A percentile compares a stretch with the other conserved stretches of the same genome.
phyloP scores from a whole-genome alignment of 2,888 invertebrate genomes.

The Athalia circularis region DNA sequence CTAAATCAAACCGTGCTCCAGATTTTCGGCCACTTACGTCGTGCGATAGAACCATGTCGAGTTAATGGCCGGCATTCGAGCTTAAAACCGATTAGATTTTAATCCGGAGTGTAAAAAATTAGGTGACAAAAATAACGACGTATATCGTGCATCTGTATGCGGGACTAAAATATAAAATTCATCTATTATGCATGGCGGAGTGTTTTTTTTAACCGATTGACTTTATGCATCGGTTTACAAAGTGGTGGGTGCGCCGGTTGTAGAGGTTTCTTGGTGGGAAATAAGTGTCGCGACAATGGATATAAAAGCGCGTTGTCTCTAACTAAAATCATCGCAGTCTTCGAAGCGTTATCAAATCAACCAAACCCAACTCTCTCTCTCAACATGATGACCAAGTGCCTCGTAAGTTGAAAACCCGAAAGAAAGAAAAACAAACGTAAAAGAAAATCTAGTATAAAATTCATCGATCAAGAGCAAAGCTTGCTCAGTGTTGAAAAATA shows the following conservation, averaged over 20 bases:
- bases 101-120: neutral
- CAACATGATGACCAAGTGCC: constrained; percentile 68
- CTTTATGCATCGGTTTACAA: constrained; percentile 3
- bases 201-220: no score
- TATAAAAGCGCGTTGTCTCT: constrained; percentile 64
- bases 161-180: constrained; percentile 50
- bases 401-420: constrained; percentile 63
- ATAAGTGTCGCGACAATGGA: no score
- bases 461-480: no score
- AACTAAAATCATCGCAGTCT: constrained; percentile 63
- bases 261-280: no score
- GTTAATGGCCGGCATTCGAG: neutral
- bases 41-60: neutral
- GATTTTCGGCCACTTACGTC: neutral
- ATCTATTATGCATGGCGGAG: constrained; percentile 58
- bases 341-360: constrained; percentile 56
- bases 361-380: constrained; percentile 46
- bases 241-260: constrained; percentile 15
- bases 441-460: no score
- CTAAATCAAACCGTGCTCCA: neutral
- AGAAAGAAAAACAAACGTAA: neutral
- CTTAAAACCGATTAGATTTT: neutral
- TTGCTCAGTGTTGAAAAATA: neutral
- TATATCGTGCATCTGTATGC: no score
- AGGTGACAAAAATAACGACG: no score